A percentile compares a stretch with the other conserved stretches of the same genome.
Conservation (phyloP, 2,113 vertebrate genomes). For the Rhinopomastus cyanomelas region DNA sequence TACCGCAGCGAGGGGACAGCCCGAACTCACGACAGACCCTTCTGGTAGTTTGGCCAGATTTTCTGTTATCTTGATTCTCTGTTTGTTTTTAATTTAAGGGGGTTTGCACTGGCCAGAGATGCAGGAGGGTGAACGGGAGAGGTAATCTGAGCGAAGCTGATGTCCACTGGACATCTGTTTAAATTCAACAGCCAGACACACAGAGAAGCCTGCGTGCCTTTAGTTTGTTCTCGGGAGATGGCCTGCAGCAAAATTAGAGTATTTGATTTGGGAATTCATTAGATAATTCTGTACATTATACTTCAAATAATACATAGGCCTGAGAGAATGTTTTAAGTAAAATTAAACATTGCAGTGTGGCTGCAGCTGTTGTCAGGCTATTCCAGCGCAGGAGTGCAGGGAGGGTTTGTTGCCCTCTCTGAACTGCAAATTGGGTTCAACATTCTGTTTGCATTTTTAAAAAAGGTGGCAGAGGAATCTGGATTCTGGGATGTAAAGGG, state of each 20-base stretch:
- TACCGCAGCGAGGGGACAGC: background rate
- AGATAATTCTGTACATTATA: constrained; percentile 50
- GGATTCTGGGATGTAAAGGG: background rate
- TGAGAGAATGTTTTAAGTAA: constrained; percentile 47
- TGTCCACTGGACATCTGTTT: constrained; percentile 18
- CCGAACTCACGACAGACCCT: background rate
- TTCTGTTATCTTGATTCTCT: background rate
- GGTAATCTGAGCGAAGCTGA: constrained; percentile 1
- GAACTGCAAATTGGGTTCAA: constrained; percentile 12
- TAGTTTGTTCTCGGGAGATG: constrained; percentile 43
- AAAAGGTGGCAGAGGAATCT: background rate
- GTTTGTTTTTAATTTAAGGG: constrained; percentile 25
- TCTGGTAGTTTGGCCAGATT: background rate
- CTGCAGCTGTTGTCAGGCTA: constrained; percentile 7
- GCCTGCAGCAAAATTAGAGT: constrained; percentile 55
- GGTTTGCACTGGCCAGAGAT: background rate
- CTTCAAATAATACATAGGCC: constrained; percentile 47
- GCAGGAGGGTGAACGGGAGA: background rate
- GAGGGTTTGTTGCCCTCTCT: background rate
- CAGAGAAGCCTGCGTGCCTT: constrained; percentile 10
- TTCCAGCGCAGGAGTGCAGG: background rate
- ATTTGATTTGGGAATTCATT: constrained; percentile 68
- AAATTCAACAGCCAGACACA: background rate
- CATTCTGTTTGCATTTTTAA: background rate
- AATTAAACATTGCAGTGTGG: constrained; percentile 35